A percentile compares a stretch with the other conserved stretches of the same genome.
phyloP scores from a whole-genome alignment of 2,888 invertebrate genomes.

The Ormyrus pomaceus region DNA sequence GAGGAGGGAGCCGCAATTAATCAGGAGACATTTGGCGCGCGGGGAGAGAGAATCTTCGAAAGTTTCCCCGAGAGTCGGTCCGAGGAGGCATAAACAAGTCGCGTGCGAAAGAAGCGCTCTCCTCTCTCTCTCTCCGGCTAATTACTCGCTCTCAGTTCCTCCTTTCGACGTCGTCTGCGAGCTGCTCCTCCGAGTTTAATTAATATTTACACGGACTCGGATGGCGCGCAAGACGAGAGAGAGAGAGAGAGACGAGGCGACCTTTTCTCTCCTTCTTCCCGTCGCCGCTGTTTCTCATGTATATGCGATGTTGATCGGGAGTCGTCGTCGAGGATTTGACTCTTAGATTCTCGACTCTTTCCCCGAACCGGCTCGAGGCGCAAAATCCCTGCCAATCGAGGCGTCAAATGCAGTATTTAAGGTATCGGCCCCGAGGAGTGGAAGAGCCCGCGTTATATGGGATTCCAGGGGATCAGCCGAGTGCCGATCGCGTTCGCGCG shows the following conservation, averaged over 20 bases:
- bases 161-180: neutral
- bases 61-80: slow-evolving; percentile 12
- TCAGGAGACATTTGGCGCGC: slow-evolving; percentile 54
- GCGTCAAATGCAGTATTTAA: slow-evolving; percentile 53
- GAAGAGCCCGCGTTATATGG: slow-evolving; percentile 32
- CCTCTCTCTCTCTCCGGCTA: slow-evolving; percentile 2
- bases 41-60: slow-evolving; percentile 5
- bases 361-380: neutral
- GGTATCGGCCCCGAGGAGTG: slow-evolving; percentile 30
- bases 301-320: slow-evolving; percentile 47
- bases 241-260: neutral
- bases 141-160: slow-evolving; percentile 42
- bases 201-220: slow-evolving; percentile 65
- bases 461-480: slow-evolving; percentile 48
- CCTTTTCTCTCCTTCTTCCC: neutral
- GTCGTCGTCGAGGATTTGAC: slow-evolving; percentile 37
- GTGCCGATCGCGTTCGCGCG: slow-evolving; percentile 35
- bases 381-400: slow-evolving; percentile 54
- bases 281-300: slow-evolving; percentile 24
- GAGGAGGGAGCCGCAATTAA: slow-evolving; percentile 55
- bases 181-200: slow-evolving; percentile 54
- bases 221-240: slow-evolving; percentile 12
- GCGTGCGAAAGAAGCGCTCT: slow-evolving; percentile 30
- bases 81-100: slow-evolving; percentile 46
- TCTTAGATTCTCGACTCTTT: slow-evolving; percentile 38